phyloP scores from a whole-genome alignment of 2,888 invertebrate species.

The Tridacna gigas region DNA sequence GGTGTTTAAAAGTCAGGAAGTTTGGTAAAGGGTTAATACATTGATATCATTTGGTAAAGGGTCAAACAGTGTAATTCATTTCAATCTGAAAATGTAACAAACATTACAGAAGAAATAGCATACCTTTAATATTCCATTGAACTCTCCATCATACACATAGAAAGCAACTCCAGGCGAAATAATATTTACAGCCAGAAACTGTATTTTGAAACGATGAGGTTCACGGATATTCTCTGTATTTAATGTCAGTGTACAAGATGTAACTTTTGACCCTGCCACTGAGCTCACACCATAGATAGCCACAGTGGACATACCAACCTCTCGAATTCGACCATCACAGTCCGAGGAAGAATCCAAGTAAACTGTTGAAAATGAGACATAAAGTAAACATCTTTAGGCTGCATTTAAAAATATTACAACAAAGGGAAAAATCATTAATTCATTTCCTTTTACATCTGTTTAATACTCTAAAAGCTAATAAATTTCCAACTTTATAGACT shows the following conservation, averaged over 20 bases:
- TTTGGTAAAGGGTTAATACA: too few relatives aligned
- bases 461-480: too few relatives aligned
- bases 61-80: too few relatives aligned
- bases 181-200: conserved; percentile 51
- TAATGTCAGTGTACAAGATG: conserved; percentile 55
- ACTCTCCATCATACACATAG: conserved; percentile 71
- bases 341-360: conserved; percentile 47
- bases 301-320: conserved; percentile 47
- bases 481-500: too few relatives aligned
- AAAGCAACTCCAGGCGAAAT: conserved; percentile 58
- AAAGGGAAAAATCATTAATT: too few relatives aligned
- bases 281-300: conserved; percentile 37
- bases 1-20: too few relatives aligned
- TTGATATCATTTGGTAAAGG: too few relatives aligned
- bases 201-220: conserved; percentile 55
- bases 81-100: too few relatives aligned
- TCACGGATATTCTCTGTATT: conserved; percentile 52
- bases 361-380: conserved; percentile 33
- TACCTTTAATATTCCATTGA: conserved; percentile 25
- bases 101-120: background rate
- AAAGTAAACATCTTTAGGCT: background rate
- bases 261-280: conserved; percentile 28
- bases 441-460: too few relatives aligned
- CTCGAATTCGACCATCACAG: conserved; percentile 54
- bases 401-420: too few relatives aligned